Evolutionary conservation across 2,888 invertebrate species (phyloP), one percentile per base, ranked within the genome.

Genomic region (Barypeithes pellucidus): DNA sequence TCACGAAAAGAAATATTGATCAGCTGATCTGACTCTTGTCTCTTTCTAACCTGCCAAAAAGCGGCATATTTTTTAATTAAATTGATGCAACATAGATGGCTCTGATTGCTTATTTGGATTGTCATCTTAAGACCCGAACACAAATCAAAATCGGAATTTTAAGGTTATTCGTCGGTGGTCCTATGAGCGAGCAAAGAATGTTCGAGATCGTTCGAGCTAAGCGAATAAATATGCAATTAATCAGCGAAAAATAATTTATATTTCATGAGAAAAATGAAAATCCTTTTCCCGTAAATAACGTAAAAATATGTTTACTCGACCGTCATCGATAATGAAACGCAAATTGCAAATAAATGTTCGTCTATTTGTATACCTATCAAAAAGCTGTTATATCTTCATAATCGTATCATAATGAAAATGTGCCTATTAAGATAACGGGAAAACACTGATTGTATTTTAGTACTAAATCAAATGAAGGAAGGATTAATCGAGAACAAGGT

Each of bases 271-370:
- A 39, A 33, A 39, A n/a, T 20, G 18, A 59, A 39, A 39, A 39
- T 39, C 20, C 12, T 24, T 8, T 41, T 57, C n/a, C 36, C 29
- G 16, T 20, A 43, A 43, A 41, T 43, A 45, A 45, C 1, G n/a
- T 3, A 45, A 29, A 22, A 61, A 43, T 14, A 39, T 59, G 29
- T 67, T 57, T 67, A 45, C 57, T 8, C 33, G 24, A 11, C 41
- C 45, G 67, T 67, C 67, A 29, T 33, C 59, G 67, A 67, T 67
- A 67, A 67, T 67, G 59, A 67, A 67, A 18, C 24, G 9, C 43
- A 59, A 57, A 67, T 67, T 67, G 45, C 67, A 59, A 67, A 67
- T 67, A 54, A 67, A 57, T 67, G 67, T 67, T 57, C 43, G 43
- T 33, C 47, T 67, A 54, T 67, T 67, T 67, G 57, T 57, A 43